phyloP scores from a whole-genome alignment of 2,113 vertebrate genomes.

The Eonycteris spelaea region DNA sequence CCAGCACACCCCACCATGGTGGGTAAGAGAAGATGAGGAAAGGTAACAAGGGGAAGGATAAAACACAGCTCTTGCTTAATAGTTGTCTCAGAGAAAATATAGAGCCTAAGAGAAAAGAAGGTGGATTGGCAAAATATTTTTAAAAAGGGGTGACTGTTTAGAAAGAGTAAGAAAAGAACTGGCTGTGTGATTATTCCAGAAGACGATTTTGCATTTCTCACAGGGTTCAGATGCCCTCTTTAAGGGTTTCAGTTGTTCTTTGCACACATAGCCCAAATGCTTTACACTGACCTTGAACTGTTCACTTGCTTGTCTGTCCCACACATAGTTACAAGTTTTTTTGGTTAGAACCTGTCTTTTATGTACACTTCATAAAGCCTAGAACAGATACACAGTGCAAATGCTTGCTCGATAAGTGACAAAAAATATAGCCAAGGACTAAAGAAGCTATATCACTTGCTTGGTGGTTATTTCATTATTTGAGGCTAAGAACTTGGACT shows the following conservation, averaged over 20 bases:
- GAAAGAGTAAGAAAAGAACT: neutral
- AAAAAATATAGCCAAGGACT: neutral
- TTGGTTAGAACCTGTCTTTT: neutral
- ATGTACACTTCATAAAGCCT: neutral
- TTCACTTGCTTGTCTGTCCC: neutral
- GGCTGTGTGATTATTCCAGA: neutral
- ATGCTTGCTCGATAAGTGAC: neutral
- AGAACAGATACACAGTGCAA: neutral
- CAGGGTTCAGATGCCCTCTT: neutral
- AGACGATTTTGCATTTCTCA: neutral
- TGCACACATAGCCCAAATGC: neutral
- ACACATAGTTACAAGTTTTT: neutral
- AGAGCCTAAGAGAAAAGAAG: neutral
- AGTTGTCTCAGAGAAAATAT: neutral
- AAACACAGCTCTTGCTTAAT: neutral
- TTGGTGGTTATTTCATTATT: neutral
- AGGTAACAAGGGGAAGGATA: neutral
- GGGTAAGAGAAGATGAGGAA: neutral
- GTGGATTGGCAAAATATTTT: neutral
- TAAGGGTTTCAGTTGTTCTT: neutral
- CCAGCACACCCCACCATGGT: neutral
- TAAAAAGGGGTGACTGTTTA: neutral
- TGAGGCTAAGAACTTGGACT: neutral
- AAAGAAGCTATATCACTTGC: neutral
- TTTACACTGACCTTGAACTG: neutral